These are phyloP conservation scores for Epinotia ramella DNA, from an alignment of 2,888 invertebrate species.

Conservation along the genomic window DNA sequence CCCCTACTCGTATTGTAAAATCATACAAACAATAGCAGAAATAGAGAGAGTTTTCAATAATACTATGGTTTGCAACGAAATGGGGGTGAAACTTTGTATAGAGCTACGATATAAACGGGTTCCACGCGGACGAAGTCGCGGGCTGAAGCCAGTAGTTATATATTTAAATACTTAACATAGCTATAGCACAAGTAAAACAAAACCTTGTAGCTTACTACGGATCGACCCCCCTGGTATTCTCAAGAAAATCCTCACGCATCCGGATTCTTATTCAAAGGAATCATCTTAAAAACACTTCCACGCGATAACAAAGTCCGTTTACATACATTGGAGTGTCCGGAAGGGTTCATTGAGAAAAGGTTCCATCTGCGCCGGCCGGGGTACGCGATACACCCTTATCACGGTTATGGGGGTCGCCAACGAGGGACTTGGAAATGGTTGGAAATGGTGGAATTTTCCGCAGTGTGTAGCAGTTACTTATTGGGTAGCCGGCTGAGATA, in stretches of 20 bases:
- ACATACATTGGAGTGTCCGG: constrained; percentile 39
- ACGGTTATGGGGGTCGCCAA: constrained; percentile 28
- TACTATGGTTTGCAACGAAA: no score
- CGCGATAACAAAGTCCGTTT: constrained; percentile 24
- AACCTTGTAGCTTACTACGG: no score
- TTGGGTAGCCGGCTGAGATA: not conserved
- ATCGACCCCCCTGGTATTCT: no score
- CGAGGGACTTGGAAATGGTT: constrained; percentile 27
- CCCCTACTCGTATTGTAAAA: no score
- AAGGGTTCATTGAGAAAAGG: constrained; percentile 32
- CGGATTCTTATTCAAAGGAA: constrained; percentile 24
- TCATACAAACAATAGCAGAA: no score
- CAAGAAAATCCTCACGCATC: constrained; percentile 2
- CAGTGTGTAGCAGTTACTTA: constrained; percentile 10
- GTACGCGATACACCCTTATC: constrained; percentile 40
- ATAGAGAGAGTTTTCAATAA: no score
- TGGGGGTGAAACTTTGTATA: no score
- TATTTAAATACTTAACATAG: no score
- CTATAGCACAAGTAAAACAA: no score
- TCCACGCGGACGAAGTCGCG: no score
- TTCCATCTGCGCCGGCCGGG: constrained; percentile 33
- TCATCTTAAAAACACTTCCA: constrained; percentile 39
- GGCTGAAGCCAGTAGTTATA: no score
- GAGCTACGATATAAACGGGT: no score
- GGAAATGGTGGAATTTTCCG: constrained; percentile 30